Percentiles rank a stretch among this genome's conserved stretches.
These are phyloP conservation scores for Drosophila koepferae DNA, from an alignment of 2,888 invertebrate genomes.

Conservation along the genomic window DNA sequence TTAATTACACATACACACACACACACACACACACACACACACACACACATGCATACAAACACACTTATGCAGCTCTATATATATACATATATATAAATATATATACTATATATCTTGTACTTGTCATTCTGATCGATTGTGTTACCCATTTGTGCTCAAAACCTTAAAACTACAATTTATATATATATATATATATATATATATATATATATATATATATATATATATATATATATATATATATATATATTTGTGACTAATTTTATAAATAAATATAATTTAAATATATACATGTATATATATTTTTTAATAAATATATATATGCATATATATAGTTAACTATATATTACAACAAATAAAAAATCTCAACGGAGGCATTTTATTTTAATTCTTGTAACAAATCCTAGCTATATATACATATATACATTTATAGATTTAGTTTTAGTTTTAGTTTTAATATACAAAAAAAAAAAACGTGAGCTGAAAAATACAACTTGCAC, in stretches of 20 bases:
- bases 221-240: slow-evolving; percentile 23
- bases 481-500: slow-evolving; percentile 55
- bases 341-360: slow-evolving; percentile 6
- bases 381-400: slow-evolving; percentile 13
- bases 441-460: slow-evolving; percentile 9
- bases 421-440: not conserved
- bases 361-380: slow-evolving; percentile 69
- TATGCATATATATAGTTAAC: not conserved
- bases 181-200: slow-evolving; percentile 23
- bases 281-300: slow-evolving; percentile 7
- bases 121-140: slow-evolving; percentile 48
- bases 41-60: slow-evolving; percentile 25
- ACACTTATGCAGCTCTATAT: slow-evolving; percentile 14
- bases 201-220: slow-evolving; percentile 33
- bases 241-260: slow-evolving; percentile 73
- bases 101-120: slow-evolving; percentile 36
- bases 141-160: slow-evolving; percentile 43
- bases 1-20: slow-evolving; percentile 19
- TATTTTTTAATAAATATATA: slow-evolving; percentile 8
- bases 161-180: slow-evolving; percentile 19
- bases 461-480: slow-evolving; percentile 5
- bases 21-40: slow-evolving; percentile 23
- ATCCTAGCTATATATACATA: slow-evolving; percentile 4
- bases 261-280: slow-evolving; percentile 33
- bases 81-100: not conserved